Evolutionary conservation across 1,140 invertebrate genomes (phyloP), one percentile per base, ranked within the genome.

Genomic region (Eupristina koningsbergeri): DNA sequence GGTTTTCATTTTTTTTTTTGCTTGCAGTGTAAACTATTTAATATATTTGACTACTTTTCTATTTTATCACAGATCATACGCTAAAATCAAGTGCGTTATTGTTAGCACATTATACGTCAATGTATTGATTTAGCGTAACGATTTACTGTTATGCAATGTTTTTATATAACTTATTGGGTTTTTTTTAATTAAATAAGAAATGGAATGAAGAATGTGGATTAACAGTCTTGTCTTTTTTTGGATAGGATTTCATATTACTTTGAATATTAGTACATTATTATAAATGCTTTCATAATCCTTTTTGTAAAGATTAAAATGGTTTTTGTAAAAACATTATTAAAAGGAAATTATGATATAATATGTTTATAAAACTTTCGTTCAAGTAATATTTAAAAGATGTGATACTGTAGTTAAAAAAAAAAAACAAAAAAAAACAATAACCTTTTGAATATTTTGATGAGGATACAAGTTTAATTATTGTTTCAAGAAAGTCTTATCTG

Each of bases 21-120:
- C 41, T 47, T 41, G 34, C 50, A 53, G 53, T 61, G 15, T 45
- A 67, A 79, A 50, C 47, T 41, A 50, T 81, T 53, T 34, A 31
- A 3, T 73, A 71, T 79, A 64, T 63, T 80, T 45, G 63, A 73
- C 83, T 84, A 84, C 53, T 80, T 80, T 80, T 61, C 77, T 84
- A 80, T 76, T 53, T 80, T 84, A 84, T 84, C 83, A 84, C 83
- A 84, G 83, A 80, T 80, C 26, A 80, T 75, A 76, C 83, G 71
- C 61, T 80, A 41, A n/a, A 80, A 36, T 19, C 26, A 73, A 19
- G 45, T 83, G 50, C 39, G 45, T 61, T 74, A 61, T 45, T 73
- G 53, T 71, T 81, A 58, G 0, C 63, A 69, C 64, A 5, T 69
- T 71, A 67, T 63, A 34, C 31, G 45, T 67, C 26, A 67, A 45